These are phyloP conservation scores for Chrosomus eos DNA, from an alignment of 2,797 vertebrate species.

Conservation along the genomic window DNA sequence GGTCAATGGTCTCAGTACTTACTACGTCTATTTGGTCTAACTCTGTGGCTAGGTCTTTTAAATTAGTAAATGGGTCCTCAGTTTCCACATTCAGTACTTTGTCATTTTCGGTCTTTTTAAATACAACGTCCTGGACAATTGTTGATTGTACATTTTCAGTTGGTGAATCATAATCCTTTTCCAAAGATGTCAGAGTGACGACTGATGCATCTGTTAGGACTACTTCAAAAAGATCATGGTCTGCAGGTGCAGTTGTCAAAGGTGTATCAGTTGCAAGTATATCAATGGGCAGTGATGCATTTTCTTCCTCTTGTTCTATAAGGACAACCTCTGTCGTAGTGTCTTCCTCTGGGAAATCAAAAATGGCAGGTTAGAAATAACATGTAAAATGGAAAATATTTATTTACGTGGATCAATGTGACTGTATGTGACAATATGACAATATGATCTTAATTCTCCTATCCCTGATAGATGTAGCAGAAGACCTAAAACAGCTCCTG, in stretches of 20 bases:
- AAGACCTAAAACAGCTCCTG: neutral
- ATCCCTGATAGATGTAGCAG: neutral
- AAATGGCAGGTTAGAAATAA: neutral
- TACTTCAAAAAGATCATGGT: slow-evolving; percentile 65
- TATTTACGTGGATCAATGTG: neutral
- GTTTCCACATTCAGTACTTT: slow-evolving; percentile 20
- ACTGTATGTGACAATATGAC: too few relatives aligned
- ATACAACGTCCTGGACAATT: slow-evolving; percentile 40
- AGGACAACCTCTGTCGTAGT: slow-evolving; percentile 4
- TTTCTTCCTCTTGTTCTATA: neutral
- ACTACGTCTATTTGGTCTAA: slow-evolving; percentile 54
- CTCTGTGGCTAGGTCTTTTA: slow-evolving; percentile 23
- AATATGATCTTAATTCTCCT: neutral
- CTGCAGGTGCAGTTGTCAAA: slow-evolving; percentile 41
- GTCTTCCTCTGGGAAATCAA: slow-evolving; percentile 24
- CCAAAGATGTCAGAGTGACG: slow-evolving; percentile 17
- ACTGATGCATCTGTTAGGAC: slow-evolving; percentile 28
- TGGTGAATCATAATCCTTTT: slow-evolving; percentile 40
- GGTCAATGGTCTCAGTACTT: slow-evolving; percentile 63
- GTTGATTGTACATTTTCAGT: slow-evolving; percentile 55
- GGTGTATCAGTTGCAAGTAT: slow-evolving; percentile 25
- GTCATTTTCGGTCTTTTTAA: neutral
- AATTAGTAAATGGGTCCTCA: neutral
- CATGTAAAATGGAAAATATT: neutral
- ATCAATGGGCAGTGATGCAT: slow-evolving; percentile 40